Conservation (phyloP, 2,888 invertebrate species). For the Galeopsomyia nigrocyanea region DNA sequence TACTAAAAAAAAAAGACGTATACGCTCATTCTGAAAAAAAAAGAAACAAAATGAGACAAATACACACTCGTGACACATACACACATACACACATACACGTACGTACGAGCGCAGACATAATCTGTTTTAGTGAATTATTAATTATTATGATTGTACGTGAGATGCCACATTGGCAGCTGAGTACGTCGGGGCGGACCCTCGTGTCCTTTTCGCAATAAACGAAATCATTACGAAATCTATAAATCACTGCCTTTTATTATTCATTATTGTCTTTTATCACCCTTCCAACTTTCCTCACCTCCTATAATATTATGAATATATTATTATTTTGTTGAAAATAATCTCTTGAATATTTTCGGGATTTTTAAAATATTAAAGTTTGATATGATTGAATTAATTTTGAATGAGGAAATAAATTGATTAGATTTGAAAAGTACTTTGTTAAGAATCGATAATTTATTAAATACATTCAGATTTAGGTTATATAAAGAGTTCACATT, state of each 20-base stretch:
- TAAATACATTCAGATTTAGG: no score
- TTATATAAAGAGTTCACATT: no score
- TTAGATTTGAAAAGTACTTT: no score
- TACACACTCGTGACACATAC: neutral
- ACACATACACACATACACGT: neutral
- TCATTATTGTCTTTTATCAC: neutral
- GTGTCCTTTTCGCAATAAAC: conserved; percentile 68
- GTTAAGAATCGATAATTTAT: no score
- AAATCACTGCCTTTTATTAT: conserved; percentile 19
- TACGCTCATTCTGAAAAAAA: neutral
- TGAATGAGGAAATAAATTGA: no score
- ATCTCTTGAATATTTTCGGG: neutral
- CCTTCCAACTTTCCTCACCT: neutral
- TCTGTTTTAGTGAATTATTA: conserved; percentile 2
- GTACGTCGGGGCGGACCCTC: conserved; percentile 56
- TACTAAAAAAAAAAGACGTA: conserved; percentile 21
- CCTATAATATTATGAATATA: no score
- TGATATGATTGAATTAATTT: no score
- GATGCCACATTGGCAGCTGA: conserved; percentile 64
- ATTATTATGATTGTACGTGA: conserved; percentile 27
- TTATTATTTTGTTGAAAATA: neutral
- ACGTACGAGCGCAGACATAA: neutral
- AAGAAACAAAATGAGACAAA: no score
- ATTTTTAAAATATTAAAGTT: no score
- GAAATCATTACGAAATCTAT: conserved; percentile 63